Evolutionary conservation across 2,888 invertebrate species (phyloP).

Genomic region (Hetaerina titia): DNA sequence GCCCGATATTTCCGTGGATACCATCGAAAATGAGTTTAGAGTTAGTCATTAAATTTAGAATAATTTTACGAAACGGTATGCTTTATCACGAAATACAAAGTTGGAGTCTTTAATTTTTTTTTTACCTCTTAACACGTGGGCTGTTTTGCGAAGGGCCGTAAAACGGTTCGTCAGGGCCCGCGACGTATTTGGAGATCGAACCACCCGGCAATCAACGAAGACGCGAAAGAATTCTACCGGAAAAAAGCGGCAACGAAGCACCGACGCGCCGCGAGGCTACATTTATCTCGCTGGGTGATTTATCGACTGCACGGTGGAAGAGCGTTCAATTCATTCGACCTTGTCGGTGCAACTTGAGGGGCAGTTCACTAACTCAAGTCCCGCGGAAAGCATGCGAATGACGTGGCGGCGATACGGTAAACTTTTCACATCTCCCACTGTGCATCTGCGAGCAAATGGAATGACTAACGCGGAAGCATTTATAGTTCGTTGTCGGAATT

Average conservation of each 20-base stretch:
- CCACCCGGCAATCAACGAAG: neutral
- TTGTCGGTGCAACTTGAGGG: neutral
- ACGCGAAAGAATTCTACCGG: neutral
- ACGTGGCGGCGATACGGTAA: neutral
- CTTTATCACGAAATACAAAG: neutral
- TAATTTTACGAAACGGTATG: neutral
- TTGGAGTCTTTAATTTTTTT: neutral
- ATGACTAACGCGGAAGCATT: neutral
- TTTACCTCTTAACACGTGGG: neutral
- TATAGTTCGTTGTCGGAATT: neutral
- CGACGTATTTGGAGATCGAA: neutral
- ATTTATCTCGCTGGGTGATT: neutral
- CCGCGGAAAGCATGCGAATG: neutral
- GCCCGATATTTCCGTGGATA: too few species aligned
- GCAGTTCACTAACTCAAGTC: neutral
- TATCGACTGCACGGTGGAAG: neutral
- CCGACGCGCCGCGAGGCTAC: neutral
- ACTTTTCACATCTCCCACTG: neutral
- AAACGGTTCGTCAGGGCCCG: neutral
- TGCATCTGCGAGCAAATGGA: neutral
- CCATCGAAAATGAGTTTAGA: too few species aligned
- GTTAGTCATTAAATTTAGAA: too few species aligned
- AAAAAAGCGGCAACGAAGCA: neutral
- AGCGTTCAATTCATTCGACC: neutral
- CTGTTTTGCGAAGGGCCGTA: neutral